Evolutionary conservation across 92 coral and sea anemone genomes (phyloP).

Genomic region (Zoanthus solanderi): DNA sequence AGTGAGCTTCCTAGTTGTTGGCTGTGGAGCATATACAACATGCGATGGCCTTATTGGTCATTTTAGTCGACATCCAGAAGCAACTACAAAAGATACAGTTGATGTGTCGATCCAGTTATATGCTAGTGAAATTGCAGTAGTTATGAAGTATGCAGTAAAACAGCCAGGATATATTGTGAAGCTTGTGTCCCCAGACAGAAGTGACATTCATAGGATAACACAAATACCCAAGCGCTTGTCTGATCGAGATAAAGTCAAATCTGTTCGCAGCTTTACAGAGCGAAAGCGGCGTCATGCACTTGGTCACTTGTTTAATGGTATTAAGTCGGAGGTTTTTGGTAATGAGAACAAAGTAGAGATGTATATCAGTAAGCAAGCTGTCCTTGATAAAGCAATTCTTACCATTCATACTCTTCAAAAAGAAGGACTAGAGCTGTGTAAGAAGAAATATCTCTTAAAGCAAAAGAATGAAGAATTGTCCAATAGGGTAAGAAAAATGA

Average conservation of each 20-base stretch:
- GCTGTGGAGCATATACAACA: constrained; percentile 54
- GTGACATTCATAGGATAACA: constrained; percentile 23
- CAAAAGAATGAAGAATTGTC: constrained; percentile 60
- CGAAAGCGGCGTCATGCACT: constrained; percentile 82
- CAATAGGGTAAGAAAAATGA: constrained; percentile 3
- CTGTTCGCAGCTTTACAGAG: constrained; percentile 86
- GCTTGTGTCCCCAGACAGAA: constrained; percentile 66
- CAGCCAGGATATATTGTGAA: constrained; percentile 75
- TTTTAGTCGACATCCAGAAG: constrained; percentile 75
- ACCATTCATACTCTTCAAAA: constrained; percentile 54
- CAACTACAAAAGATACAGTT: constrained; percentile 71
- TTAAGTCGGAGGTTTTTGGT: constrained; percentile 77
- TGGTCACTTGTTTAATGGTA: constrained; percentile 75
- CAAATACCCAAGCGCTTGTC: constrained; percentile 56
- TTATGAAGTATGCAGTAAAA: constrained; percentile 76
- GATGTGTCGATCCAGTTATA: constrained; percentile 79
- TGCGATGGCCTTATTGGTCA: constrained; percentile 66
- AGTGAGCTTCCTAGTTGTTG: constrained; percentile 50
- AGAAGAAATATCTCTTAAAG: constrained; percentile 38
- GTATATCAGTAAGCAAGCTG: constrained; percentile 82
- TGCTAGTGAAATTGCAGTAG: constrained; percentile 79
- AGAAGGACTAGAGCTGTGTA: constrained; percentile 34
- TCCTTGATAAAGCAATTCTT: constrained; percentile 73
- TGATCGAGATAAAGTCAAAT: constrained; percentile 69
- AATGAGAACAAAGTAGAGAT: constrained; percentile 59